A percentile compares a stretch with the other conserved stretches of the same genome.
Evolutionary conservation across 1,140 invertebrate species (phyloP).

Genomic region (Platyscapa corneri): DNA sequence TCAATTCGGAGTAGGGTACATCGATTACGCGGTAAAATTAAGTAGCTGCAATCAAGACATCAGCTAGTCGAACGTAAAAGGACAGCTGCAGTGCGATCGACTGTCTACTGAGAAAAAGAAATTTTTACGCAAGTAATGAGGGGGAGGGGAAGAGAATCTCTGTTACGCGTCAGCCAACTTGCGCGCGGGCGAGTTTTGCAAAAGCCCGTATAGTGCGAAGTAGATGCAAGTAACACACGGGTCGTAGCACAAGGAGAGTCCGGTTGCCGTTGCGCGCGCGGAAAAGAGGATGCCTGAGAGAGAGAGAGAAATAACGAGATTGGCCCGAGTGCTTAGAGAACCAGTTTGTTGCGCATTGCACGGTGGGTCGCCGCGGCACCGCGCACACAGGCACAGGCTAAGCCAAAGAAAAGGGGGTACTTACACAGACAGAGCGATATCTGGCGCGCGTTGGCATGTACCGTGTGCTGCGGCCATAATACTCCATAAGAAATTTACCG

Average conservation of each 20-base stretch:
- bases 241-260: neutral
- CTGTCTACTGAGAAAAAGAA: slow-evolving; percentile 11
- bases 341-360: slow-evolving; percentile 57
- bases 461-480: slow-evolving; percentile 64
- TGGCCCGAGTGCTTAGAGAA: slow-evolving; percentile 54
- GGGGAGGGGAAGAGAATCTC: neutral
- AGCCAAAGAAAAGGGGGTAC: slow-evolving; percentile 52
- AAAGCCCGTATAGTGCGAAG: slow-evolving; percentile 22
- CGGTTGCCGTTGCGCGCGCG: neutral
- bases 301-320: slow-evolving; percentile 40
- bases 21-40: slow-evolving; percentile 4
- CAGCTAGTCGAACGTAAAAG: slow-evolving; percentile 40
- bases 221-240: slow-evolving; percentile 28
- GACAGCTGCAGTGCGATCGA: neutral
- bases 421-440: slow-evolving; percentile 53
- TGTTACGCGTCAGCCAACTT: neutral
- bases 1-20: neutral
- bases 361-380: slow-evolving; percentile 11
- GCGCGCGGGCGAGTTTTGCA: neutral
- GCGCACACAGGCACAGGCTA: neutral
- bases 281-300: neutral
- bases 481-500: slow-evolving; percentile 66
- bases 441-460: slow-evolving; percentile 63
- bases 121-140: neutral
- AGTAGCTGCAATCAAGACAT: slow-evolving; percentile 42